phyloP scores from a whole-genome alignment of 53 echinoderm and acorn worm species.

The Arbacia lixula region DNA sequence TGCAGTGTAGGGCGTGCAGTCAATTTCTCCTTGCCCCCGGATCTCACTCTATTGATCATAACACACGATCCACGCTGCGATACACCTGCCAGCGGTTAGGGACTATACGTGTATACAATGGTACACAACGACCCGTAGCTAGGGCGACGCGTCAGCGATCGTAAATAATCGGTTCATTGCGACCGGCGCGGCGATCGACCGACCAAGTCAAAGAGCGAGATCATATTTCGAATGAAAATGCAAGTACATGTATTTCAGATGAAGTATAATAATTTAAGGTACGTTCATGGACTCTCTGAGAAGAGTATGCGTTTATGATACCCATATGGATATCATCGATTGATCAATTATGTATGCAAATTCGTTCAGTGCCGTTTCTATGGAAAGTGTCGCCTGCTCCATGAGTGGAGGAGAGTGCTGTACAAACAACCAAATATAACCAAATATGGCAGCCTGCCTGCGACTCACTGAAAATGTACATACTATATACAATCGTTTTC shows the following conservation, averaged over 20 bases:
- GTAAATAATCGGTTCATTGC: slow-evolving; percentile 35
- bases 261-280: not conserved
- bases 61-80: slow-evolving; percentile 11
- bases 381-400: too few relatives aligned
- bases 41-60: not conserved
- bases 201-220: too few relatives aligned
- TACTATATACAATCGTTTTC: too few relatives aligned
- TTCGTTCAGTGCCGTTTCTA: slow-evolving; percentile 20
- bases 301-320: not conserved
- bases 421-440: slow-evolving; percentile 2
- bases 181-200: not conserved
- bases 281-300: not conserved
- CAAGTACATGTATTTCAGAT: not conserved
- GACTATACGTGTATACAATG: not conserved
- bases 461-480: too few relatives aligned
- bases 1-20: not conserved
- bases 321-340: not conserved
- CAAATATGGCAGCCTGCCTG: slow-evolving; percentile 80
- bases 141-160: slow-evolving; percentile 44
- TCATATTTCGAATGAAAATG: not conserved
- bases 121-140: slow-evolving; percentile 50
- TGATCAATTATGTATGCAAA: slow-evolving; percentile 60
- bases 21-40: not conserved
- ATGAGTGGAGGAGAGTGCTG: slow-evolving; percentile 35
- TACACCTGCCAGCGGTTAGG: slow-evolving; percentile 32